phyloP scores from a whole-genome alignment of 2,797 vertebrate genomes.

The Poliocrania exsul region DNA sequence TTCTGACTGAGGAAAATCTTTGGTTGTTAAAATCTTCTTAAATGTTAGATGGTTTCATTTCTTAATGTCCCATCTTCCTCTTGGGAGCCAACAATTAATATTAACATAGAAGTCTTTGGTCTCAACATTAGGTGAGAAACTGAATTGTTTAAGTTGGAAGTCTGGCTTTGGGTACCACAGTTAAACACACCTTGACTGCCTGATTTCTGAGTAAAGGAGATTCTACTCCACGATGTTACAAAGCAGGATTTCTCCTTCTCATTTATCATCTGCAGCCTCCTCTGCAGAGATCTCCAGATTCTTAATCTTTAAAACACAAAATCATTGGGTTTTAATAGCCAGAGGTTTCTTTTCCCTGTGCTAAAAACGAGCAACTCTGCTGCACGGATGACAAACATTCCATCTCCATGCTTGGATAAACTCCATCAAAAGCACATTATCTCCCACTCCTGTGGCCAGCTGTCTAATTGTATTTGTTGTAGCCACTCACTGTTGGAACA shows the following conservation, averaged over 20 bases:
- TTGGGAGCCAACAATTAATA: not conserved
- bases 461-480: conserved; percentile 95
- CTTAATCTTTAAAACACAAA: conserved; percentile 19
- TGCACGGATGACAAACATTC: conserved; percentile 84
- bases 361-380: conserved; percentile 62
- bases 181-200: not conserved
- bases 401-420: conserved; percentile 93
- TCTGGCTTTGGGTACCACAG: not conserved
- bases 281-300: not conserved
- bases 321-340: conserved; percentile 16
- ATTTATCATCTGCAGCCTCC: not conserved
- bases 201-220: not conserved
- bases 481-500: conserved; percentile 89
- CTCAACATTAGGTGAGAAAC: not conserved
- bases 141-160: not conserved
- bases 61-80: not conserved
- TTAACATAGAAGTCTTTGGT: not conserved
- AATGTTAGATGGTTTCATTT: not conserved
- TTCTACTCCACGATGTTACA: rapidly evolving
- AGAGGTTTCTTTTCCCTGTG: conserved; percentile 42
- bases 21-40: not conserved
- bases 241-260: not conserved
- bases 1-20: not conserved
- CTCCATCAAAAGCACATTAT: conserved; percentile 99
- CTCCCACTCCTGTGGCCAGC: conserved; percentile 81